Base-by-base conservation (phyloP, 2,888 invertebrate genomes). In the Oasisia sp. region DNA sequence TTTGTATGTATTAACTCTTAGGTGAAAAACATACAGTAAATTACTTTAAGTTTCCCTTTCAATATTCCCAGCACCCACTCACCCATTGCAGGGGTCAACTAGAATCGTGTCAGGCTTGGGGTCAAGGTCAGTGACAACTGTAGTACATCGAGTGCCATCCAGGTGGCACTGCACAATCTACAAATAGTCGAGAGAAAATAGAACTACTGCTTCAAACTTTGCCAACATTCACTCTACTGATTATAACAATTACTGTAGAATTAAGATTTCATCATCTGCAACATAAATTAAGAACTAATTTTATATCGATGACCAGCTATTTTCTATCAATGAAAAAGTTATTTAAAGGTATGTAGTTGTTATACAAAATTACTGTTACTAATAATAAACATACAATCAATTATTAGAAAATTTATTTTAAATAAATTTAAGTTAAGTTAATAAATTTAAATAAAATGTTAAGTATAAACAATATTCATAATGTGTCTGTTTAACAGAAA, bases 31-130 rank as follows among this genome's bases (percentile, higher is more conserved):
- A 38, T 4, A 38, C 38, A 38, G 2, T 38, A 38, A 38, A 38
- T 38, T 38, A 38, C 1, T 38, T 38, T 38, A 38, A 2, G 38
- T 38, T 38, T 38, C 38, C 38, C 38, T 38, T 38, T 38, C 1
- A 38, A 74, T 74, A 27, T 74, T 19, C 7, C n/a, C 7, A 74
- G 32, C 38, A 27, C 14, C 12, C 19, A 95, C 97, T 96, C 96
- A 98, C 97, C 99, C 99, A 96, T 99, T 99, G 95, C 98, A 98
- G 58, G 99, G 98, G 97, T 99, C 99, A 0, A 98, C 98, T 97
- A 98, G 98, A 94, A 99, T 97, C 95, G 98, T 98, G 92, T 97
- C 97, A 0, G 98, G 98, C 94, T 97, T 97, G 8, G 97, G 97
- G 92, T 97, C 97, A 92, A 98, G 97, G 0, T 98, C 98, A 19